Conservation (phyloP, 53 echinoderm and acorn worm genomes). For the Mesocentrotus franciscanus region DNA sequence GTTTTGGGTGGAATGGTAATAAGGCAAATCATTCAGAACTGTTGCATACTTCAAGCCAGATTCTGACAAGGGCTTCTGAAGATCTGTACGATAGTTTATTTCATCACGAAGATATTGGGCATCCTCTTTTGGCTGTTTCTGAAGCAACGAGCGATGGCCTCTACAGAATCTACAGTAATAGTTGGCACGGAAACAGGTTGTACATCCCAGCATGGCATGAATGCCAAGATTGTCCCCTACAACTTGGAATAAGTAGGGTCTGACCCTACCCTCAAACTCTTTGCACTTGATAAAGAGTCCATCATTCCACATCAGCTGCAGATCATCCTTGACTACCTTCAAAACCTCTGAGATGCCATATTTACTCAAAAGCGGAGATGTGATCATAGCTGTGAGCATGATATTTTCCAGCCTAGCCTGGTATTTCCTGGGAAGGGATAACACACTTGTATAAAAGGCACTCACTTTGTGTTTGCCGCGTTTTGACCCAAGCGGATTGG, state of each 20-base stretch:
- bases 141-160: constrained; percentile 37
- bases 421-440: constrained; percentile 47
- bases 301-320: constrained; percentile 36
- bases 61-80: constrained; percentile 12
- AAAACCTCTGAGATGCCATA: constrained; percentile 51
- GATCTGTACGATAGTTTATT: background rate
- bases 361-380: constrained; percentile 46
- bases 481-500: constrained; percentile 65
- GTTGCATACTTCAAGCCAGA: constrained; percentile 17
- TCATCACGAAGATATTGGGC: background rate
- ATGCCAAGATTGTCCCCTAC: constrained; percentile 49
- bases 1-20: constrained; percentile 6
- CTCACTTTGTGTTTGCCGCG: constrained; percentile 55
- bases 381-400: constrained; percentile 39
- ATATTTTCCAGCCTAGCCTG: constrained; percentile 58
- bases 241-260: constrained; percentile 32
- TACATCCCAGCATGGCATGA: constrained; percentile 46
- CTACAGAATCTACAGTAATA: constrained; percentile 51
- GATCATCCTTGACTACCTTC: background rate
- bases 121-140: constrained; percentile 34
- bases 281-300: constrained; percentile 20
- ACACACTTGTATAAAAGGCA: constrained; percentile 58
- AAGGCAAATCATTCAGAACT: constrained; percentile 13
- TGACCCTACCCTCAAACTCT: constrained; percentile 32
- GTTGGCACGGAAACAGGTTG: constrained; percentile 43